Conservation (phyloP, 2,888 invertebrate species). For the Tortricodes alternella region DNA sequence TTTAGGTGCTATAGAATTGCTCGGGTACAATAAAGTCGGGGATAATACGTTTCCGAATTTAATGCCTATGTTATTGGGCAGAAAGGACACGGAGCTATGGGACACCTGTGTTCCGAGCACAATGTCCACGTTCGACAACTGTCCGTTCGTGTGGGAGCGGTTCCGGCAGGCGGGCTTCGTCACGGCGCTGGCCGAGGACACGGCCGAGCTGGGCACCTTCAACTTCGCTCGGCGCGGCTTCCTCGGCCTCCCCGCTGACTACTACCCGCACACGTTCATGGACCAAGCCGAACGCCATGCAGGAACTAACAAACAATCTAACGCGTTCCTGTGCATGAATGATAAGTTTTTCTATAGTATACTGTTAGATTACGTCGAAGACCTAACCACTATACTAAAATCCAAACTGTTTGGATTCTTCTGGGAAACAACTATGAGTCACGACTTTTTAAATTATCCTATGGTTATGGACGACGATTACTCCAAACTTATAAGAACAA, state of each 20-base stretch:
- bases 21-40: constrained; percentile 94
- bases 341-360: constrained; percentile 85
- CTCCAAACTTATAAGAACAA: constrained; percentile 74
- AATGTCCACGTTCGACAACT: constrained; percentile 84
- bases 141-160: constrained; percentile 91
- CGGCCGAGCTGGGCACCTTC: constrained; percentile 87
- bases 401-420: constrained; percentile 89
- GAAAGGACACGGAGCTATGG: constrained; percentile 82
- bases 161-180: constrained; percentile 86
- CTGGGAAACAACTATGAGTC: constrained; percentile 91
- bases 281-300: constrained; percentile 79
- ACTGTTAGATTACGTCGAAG: constrained; percentile 85
- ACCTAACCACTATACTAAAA: constrained; percentile 80
- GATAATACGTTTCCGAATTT: constrained; percentile 96
- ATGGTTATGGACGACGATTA: constrained; percentile 86
- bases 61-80: constrained; percentile 89
- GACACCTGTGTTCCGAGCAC: constrained; percentile 81
- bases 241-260: constrained; percentile 88
- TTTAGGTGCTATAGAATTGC: constrained; percentile 86
- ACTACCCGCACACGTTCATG: constrained; percentile 88
- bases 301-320: constrained; percentile 82
- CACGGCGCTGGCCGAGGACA: constrained; percentile 91
- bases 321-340: constrained; percentile 86
- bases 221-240: constrained; percentile 89
- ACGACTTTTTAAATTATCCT: constrained; percentile 90